Evolutionary conservation across 2,113 vertebrate species (phyloP), one percentile per base, ranked within the genome.

Genomic region (Onychorhynchus coronatus): DNA sequence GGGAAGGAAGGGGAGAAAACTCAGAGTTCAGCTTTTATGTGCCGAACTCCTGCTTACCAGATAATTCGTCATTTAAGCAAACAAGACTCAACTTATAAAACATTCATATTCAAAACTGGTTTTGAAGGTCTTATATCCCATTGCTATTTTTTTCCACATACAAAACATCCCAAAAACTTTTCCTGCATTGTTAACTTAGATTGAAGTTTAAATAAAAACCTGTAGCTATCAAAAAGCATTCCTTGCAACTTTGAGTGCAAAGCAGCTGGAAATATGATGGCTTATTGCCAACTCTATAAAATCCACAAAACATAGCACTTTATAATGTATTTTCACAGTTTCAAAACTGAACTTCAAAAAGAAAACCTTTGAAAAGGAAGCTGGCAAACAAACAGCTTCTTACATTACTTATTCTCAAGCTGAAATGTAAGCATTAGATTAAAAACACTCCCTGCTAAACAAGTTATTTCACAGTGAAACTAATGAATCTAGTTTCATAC

Each of bases 381-480:
- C 50, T 93, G 75, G 88, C 79, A 93, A 92, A 74, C 52, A 91
- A 89, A 75, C 31, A 91, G 50, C 8, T 61, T 79, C n/a, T 68
- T 81, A 59, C 39, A 85, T 68, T 68, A 88, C 39, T 35, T 91
- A 85, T 72, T 79, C 74, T 79, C 31, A 68, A 94, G 12, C 53
- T 11, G 3, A 97, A 91, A 94, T 19, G 27, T 65, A 95, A 94
- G 79, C 93, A 58, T 80, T 68, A 96, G 81, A 93, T 87, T 95
- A 93, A 94, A 95, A 97, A 83, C 88, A 90, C 11, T 95, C 88
- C 94, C 72, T 88, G 88, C 75, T 88, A 93, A 94, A 94, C 91
- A 93, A 97, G 83, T 93, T 97, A 92, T 84, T 95, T 95, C 94
- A 90, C 88, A 92, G 42, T 86, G 49, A 93, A 95, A 86, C 62